Base-by-base conservation (phyloP, 2,797 vertebrate species). In the Heteromormyrus szaboi region DNA sequence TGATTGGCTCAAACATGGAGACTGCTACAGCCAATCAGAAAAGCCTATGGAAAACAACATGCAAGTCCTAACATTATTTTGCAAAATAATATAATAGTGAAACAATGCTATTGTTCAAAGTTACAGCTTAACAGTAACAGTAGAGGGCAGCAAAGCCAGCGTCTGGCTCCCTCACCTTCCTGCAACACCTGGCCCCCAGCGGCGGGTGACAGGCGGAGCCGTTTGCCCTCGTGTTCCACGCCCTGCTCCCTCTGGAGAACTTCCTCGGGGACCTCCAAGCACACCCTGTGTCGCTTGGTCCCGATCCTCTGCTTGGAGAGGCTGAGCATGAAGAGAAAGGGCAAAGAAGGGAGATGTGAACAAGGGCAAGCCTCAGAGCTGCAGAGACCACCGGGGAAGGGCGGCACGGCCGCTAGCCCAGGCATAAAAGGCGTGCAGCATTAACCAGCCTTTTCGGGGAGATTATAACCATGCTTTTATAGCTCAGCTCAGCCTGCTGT, bases 261-360 rank as follows among this genome's bases (percentile, higher is more conserved):
- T 91, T 98, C 98, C 37, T 97, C 94, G 0, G 98, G 98, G 56
- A 99, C 94, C 91, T 99, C 97, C 76, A 99, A 95, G 94, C 98
- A 99, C 68, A 99, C 96, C 9, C 98, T 92, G 93, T 99, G 98
- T 90, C 98, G 96, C 93, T 99, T 99, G 37, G 98, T 97, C 92
- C 99, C 98, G 88, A 99, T 99, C 72, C 98, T 97, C 87, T 99
- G 98, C 89, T 96, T 98, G 37, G 96, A 92, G 85, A 97, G 91
- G 76, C 96, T 95, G 93, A 59, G 88, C 90, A 37, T 62, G 90
- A 91, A 85, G 14, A n/a, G 11, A 1, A 88, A 90, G n/a, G 87
- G 88, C 4, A 51, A 12, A 91, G 1, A 76, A 53, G 2, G 6
- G 50, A 51, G 3, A 65, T 81, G 11, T 12, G 12, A 25, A 37